These are phyloP conservation scores for Papilio polytes DNA, from an alignment of 1,140 invertebrate genomes.

Conservation along the genomic window DNA sequence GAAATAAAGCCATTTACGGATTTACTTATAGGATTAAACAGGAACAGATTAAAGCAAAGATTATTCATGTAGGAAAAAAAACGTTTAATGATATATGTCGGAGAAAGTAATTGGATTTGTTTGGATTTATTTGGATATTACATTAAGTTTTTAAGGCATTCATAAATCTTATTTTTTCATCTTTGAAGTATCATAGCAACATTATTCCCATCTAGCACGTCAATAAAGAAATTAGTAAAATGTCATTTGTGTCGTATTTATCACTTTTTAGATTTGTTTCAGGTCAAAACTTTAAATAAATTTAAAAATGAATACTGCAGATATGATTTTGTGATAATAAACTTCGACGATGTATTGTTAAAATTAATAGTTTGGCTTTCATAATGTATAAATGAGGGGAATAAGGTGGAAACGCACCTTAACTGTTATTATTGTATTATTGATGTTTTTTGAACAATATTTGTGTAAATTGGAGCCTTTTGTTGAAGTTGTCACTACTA, in stretches of 20 bases:
- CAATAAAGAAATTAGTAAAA: not conserved
- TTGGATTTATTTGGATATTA: too few relatives aligned
- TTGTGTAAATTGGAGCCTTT: constrained; percentile 8
- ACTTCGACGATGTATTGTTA: not conserved
- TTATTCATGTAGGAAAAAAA: constrained; percentile 4
- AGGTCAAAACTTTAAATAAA: not conserved
- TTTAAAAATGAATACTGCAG: not conserved
- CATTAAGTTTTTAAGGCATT: not conserved
- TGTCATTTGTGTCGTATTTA: not conserved
- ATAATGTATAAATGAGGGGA: not conserved
- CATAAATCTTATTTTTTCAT: not conserved
- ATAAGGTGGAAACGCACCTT: constrained; percentile 9
- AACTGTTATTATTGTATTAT: not conserved
- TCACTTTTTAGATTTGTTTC: not conserved
- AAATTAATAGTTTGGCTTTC: too few relatives aligned
- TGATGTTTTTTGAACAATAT: constrained; percentile 20
- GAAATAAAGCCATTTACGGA: constrained; percentile 26
- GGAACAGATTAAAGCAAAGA: constrained; percentile 1
- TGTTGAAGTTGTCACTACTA: constrained; percentile 20
- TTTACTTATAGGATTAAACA: constrained; percentile 14
- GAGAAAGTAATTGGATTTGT: too few relatives aligned
- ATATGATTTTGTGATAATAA: not conserved
- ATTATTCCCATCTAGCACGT: not conserved
- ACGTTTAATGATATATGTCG: not conserved
- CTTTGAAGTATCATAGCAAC: not conserved